Evolutionary conservation across 2,113 vertebrate species (phyloP), one percentile per base, ranked within the genome.

Genomic region (Corapipo altera): DNA sequence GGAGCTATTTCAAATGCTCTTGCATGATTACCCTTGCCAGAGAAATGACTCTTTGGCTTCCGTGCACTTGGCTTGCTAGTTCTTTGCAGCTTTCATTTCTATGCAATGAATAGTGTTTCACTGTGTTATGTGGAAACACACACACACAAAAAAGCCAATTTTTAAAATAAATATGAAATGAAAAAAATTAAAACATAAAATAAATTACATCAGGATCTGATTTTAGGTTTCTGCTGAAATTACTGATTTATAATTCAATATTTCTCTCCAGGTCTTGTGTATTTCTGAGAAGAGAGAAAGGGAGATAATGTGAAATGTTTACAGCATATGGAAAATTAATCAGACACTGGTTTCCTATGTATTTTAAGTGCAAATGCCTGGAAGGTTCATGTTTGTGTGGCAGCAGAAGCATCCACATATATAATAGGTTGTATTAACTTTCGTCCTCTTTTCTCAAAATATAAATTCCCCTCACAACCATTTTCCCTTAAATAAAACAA

Each of bases 61-160:
- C 89, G 30, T 93, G 39, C 86, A 21, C 75, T 96, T 96, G 85
- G 33, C 51, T 95, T 95, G 48, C 27, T 93, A 59, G 10, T n/a
- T 94, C 59, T 88, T 91, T 95, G 61, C 48, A 93, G 52, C 83
- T 93, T 95, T 59, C 35, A 78, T 86, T 97, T 86, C 44, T 91
- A 27, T 54, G 41, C 22, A 93, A 44, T 82, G 85, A 94, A 96
- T 85, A 94, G 41, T 48, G 32, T 91, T 85, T 90, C 85, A 70
- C 26, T 82, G n/a, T 82, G 33, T 78, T 59, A 80, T 65, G 39
- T 87, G 19, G 21, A 88, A 91, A 89, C 39, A 41, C 12, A 43
- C 4, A 33, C 69, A 54, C 46, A 8, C 0, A 58, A 21, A 67
- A 19, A 78, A 13, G 4, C 3, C 0, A 49, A 37, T 73, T 87